These are phyloP conservation scores for human (Homo sapiens) DNA, from an alignment of 2,113 vertebrate species.

Conservation along the genomic window DNA sequence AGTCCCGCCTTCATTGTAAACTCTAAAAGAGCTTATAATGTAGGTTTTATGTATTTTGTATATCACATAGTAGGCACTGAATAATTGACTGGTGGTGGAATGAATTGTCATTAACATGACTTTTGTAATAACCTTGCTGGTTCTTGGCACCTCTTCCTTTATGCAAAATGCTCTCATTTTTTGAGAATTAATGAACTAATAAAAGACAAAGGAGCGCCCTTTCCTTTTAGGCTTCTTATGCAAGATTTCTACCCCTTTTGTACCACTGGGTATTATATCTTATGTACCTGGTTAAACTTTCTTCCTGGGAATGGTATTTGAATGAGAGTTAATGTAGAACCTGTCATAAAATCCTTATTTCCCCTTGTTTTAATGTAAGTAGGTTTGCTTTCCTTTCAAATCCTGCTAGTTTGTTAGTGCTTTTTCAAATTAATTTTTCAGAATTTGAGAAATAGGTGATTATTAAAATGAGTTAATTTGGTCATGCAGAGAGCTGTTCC, in stretches of 20 bases:
- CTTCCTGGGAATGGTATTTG: background rate
- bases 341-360: background rate
- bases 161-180: background rate
- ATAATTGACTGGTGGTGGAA: background rate
- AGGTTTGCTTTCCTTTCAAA: background rate
- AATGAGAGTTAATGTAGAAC: background rate
- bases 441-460: background rate
- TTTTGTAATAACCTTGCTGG: background rate
- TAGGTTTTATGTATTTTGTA: background rate
- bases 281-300: background rate
- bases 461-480: constrained; percentile 1
- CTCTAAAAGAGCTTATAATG: background rate
- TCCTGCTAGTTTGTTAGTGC: background rate
- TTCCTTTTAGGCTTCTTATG: background rate
- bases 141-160: background rate
- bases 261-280: background rate
- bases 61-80: background rate
- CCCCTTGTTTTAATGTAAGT: background rate
- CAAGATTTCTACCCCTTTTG: background rate
- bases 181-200: background rate
- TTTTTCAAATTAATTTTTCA: background rate
- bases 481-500: background rate
- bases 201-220: background rate
- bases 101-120: background rate
- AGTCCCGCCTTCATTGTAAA: background rate